Percentiles rank a stretch among this genome's conserved stretches.
Conservation (phyloP, 2,888 invertebrate species). For the Stegophylla sp. region DNA sequence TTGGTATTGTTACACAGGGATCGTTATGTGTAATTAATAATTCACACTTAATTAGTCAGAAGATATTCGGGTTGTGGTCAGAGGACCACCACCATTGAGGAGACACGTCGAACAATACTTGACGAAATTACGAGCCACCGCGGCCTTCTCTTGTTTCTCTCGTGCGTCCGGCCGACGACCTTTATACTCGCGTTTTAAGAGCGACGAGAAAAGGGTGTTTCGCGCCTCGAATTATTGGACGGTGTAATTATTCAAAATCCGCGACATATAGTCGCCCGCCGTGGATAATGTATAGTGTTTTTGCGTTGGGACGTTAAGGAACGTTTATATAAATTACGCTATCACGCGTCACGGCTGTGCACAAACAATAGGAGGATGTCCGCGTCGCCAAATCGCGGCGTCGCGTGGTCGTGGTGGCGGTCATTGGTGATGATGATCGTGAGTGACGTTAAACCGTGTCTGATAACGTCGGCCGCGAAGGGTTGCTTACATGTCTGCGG, state of each 20-base stretch:
- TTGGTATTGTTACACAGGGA: constrained; percentile 42
- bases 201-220: constrained; percentile 31
- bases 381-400: background rate
- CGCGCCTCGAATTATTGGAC: constrained; percentile 14
- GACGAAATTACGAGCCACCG: constrained; percentile 48
- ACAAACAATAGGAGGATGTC: background rate
- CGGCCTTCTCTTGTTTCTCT: constrained; percentile 31
- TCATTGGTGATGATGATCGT: no score
- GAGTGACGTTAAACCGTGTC: constrained; percentile 15
- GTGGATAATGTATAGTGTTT: constrained; percentile 7
- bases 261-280: no score
- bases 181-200: constrained; percentile 49
- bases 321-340: constrained; percentile 54
- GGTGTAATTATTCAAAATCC: constrained; percentile 55
- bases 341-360: background rate
- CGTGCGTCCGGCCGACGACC: background rate
- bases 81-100: constrained; percentile 19
- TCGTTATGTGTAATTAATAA: constrained; percentile 62
- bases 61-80: constrained; percentile 57
- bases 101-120: constrained; percentile 53
- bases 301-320: constrained; percentile 51
- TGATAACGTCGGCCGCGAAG: background rate
- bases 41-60: constrained; percentile 63
- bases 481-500: background rate
- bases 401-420: background rate